Conservation (phyloP, 2,888 invertebrate species). For the Clanis bilineata region DNA sequence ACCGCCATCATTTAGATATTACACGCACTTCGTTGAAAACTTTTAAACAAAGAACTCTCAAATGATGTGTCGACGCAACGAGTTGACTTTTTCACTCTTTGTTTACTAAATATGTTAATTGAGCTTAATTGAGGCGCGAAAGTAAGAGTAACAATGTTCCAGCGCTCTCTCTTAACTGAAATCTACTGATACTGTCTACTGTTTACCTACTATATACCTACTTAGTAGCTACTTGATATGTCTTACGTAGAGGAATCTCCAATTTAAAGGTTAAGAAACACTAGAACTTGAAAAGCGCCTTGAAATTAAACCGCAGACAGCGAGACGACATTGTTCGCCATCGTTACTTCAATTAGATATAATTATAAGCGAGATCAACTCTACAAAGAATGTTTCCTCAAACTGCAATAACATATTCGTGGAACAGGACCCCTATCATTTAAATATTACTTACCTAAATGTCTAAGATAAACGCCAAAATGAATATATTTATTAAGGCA, state of each 20-base stretch:
- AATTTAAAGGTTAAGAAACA: not conserved
- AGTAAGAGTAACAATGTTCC: not conserved
- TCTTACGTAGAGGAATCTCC: not conserved
- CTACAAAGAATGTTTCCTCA: conserved; percentile 12
- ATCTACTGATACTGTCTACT: too few species aligned
- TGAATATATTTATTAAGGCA: too few species aligned
- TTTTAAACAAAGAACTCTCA: not conserved
- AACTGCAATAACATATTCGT: conserved; percentile 12
- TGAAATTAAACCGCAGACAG: conserved; percentile 41
- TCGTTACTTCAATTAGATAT: conserved; percentile 14
- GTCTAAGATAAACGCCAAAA: not conserved
- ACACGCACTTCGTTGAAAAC: not conserved
- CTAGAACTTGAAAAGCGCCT: conserved; percentile 9
- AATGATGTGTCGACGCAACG: not conserved
- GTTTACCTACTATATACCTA: too few species aligned
- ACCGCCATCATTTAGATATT: conserved; percentile 2
- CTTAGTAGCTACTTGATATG: not conserved
- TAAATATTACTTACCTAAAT: too few species aligned
- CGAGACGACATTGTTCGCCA: conserved; percentile 37
- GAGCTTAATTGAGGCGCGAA: not conserved
- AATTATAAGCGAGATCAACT: conserved; percentile 16
- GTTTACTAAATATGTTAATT: not conserved
- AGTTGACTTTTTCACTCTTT: not conserved
- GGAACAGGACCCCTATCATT: not conserved
- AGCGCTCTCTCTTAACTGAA: not conserved